Evolutionary conservation across 2,888 invertebrate genomes (phyloP).

Genomic region (Sarcophaga rosellei): DNA sequence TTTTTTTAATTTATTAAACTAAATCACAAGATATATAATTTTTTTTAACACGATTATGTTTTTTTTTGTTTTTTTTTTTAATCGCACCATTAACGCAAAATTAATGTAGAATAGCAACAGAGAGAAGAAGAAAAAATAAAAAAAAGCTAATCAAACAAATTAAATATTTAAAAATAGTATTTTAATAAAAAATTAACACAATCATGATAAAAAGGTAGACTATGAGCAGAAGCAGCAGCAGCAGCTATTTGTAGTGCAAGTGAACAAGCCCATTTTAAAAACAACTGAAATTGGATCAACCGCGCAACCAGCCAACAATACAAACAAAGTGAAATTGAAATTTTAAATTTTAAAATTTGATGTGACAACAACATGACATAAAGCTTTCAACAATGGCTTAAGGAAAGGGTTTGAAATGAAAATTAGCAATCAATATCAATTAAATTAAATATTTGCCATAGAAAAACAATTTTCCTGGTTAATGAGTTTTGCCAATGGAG

Average conservation of each 20-base stretch:
- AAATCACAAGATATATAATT: conserved; percentile 52
- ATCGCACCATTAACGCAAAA: conserved; percentile 25
- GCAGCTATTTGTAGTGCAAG: too few relatives aligned
- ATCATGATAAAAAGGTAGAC: conserved; percentile 36
- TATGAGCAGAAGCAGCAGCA: neutral
- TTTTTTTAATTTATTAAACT: too few relatives aligned
- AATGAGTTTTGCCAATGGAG: too few relatives aligned
- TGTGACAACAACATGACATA: neutral
- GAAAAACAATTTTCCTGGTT: conserved; percentile 15
- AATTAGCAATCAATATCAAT: conserved; percentile 49
- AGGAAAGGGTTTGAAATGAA: neutral
- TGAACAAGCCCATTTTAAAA: too few relatives aligned
- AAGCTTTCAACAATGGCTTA: neutral
- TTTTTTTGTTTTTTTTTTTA: conserved; percentile 12
- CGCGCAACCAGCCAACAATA: neutral
- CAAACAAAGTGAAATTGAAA: neutral
- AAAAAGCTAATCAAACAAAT: neutral
- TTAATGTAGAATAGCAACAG: neutral
- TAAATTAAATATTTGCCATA: conserved; percentile 12
- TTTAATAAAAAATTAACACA: conserved; percentile 61
- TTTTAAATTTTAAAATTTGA: neutral
- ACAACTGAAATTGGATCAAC: neutral
- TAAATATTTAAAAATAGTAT: conserved; percentile 33
- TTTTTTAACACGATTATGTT: conserved; percentile 16
- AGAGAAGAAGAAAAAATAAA: neutral